Evolutionary conservation across 2,888 invertebrate genomes (phyloP).

Genomic region (Macrophya annulata): DNA sequence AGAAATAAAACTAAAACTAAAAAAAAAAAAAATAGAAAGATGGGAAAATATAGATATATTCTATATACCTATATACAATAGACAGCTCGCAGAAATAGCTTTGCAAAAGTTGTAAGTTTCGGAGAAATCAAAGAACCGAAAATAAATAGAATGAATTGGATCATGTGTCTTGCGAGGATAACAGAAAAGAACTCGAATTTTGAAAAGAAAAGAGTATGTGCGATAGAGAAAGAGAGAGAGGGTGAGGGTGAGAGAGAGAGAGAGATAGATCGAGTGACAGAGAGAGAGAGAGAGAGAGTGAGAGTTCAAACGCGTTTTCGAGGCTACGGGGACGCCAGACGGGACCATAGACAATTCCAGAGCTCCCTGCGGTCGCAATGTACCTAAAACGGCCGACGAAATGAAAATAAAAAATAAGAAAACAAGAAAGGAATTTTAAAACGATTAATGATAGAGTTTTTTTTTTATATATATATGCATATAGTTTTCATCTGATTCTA

Average conservation of each 20-base stretch:
- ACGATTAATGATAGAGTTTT: constrained; percentile 25
- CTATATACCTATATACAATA: background rate
- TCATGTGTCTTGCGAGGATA: constrained; percentile 8
- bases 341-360: constrained; percentile 53
- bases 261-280: background rate
- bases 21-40: background rate
- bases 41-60: background rate
- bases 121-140: constrained; percentile 1
- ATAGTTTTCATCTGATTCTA: constrained; percentile 31
- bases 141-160: constrained; percentile 9
- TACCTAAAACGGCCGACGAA: constrained; percentile 34
- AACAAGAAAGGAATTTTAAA: constrained; percentile 1
- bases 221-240: background rate
- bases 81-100: background rate
- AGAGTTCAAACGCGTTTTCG: constrained; percentile 30
- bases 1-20: background rate
- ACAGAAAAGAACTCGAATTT: constrained; percentile 12
- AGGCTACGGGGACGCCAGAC: constrained; percentile 47
- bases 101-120: constrained; percentile 1
- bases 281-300: background rate
- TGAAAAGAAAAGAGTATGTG: background rate
- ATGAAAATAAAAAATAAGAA: background rate
- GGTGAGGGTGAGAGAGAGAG: background rate
- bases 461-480: background rate
- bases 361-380: constrained; percentile 43